Conservation (phyloP, 2,888 invertebrate genomes). For the Caenorhabditis zanzibari region DNA sequence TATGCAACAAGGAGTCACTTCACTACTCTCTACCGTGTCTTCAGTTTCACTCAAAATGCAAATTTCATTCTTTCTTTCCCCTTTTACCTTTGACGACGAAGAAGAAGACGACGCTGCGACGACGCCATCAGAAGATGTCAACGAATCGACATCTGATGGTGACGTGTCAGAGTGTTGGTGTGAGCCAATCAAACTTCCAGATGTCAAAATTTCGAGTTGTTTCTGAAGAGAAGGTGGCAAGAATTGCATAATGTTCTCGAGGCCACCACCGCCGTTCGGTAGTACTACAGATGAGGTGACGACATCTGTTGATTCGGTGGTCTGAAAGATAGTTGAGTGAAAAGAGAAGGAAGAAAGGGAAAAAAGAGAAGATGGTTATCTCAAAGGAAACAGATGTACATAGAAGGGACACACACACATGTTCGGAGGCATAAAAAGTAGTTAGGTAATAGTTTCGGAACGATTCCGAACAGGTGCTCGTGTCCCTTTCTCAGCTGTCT, state of each 20-base stretch:
- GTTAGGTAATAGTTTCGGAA: conserved; percentile 48
- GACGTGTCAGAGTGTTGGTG: conserved; percentile 52
- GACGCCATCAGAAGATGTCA: conserved; percentile 41
- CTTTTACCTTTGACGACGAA: conserved; percentile 45
- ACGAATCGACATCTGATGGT: conserved; percentile 60
- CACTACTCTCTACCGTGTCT: conserved; percentile 11
- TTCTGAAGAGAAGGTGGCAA: conserved; percentile 41
- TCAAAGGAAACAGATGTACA: conserved; percentile 43
- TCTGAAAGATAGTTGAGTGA: conserved; percentile 20
- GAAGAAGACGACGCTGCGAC: background rate
- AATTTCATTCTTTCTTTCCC: background rate
- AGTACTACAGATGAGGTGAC: conserved; percentile 23
- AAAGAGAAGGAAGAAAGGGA: background rate
- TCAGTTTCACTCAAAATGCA: conserved; percentile 56
- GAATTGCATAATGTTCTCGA: conserved; percentile 28
- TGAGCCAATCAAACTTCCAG: conserved; percentile 9
- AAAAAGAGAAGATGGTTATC: conserved; percentile 39
- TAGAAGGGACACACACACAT: conserved; percentile 9
- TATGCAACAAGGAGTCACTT: conserved; percentile 45
- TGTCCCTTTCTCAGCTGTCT: conserved; percentile 49
- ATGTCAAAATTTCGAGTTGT: conserved; percentile 50
- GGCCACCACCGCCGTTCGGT: conserved; percentile 3
- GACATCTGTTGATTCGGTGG: conserved; percentile 38
- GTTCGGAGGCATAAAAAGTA: conserved; percentile 27
- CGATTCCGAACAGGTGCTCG: conserved; percentile 53